Percentiles rank a stretch among this genome's conserved stretches.
phyloP scores from a whole-genome alignment of 1,140 invertebrate genomes.

The Diachasma alloeum region DNA sequence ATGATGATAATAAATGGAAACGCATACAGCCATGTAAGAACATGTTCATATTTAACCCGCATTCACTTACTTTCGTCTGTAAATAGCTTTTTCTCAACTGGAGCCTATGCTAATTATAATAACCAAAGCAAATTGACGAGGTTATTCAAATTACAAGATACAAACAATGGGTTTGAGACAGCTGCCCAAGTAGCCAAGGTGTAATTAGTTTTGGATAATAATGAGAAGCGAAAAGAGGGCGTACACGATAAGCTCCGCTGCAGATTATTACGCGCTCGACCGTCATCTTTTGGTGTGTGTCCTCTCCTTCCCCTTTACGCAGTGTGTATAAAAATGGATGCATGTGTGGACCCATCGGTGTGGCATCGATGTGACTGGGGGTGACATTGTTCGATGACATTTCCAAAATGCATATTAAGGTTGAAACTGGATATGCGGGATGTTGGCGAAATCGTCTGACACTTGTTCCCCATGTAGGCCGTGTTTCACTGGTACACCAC shows the following conservation, averaged over 20 bases:
- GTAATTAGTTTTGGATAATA: constrained; percentile 54
- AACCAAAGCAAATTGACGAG: constrained; percentile 23
- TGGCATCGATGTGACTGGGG: no score
- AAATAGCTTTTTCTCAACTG: no score
- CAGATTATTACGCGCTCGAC: no score
- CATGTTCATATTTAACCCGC: neutral
- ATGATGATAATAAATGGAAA: constrained; percentile 45
- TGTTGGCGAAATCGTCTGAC: neutral
- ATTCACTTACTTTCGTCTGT: no score
- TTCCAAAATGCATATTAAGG: no score
- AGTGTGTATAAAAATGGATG: no score
- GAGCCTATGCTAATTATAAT: neutral
- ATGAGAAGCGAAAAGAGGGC: neutral
- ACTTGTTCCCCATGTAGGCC: neutral
- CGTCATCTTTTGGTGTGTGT: no score
- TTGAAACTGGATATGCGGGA: neutral
- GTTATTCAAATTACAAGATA: constrained; percentile 51
- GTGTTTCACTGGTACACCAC: neutral
- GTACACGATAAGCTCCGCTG: neutral
- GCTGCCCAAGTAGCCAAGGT: constrained; percentile 43
- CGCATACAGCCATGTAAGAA: constrained; percentile 13
- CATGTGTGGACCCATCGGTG: no score
- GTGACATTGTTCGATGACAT: no score
- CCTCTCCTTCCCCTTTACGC: no score
- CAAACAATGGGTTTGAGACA: constrained; percentile 44